Conservation (phyloP, 2,888 invertebrate species). For the Oxycera nigricornis region DNA sequence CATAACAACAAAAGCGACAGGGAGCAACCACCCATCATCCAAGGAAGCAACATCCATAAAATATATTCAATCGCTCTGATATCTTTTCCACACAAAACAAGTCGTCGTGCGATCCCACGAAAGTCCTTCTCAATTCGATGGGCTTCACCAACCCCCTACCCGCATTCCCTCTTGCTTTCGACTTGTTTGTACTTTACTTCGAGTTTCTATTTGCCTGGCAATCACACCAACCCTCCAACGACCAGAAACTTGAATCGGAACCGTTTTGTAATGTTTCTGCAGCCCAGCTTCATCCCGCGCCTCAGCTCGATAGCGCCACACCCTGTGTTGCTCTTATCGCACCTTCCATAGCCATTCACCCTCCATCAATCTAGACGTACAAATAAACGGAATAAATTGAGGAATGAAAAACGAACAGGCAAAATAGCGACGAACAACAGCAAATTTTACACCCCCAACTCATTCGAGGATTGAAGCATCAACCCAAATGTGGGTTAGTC, state of each 20-base stretch:
- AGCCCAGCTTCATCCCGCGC: background rate
- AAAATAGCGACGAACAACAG: slow-evolving; percentile 43
- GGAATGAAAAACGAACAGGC: slow-evolving; percentile 45
- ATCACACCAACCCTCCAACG: background rate
- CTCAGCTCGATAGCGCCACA: background rate
- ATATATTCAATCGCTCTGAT: slow-evolving; percentile 37
- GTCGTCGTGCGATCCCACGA: background rate
- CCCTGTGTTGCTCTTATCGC: background rate
- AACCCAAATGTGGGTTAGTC: slow-evolving; percentile 34
- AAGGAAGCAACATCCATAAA: slow-evolving; percentile 26
- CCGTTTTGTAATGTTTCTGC: slow-evolving; percentile 18
- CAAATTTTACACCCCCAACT: slow-evolving; percentile 33
- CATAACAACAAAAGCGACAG: too few relatives aligned
- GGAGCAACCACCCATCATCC: slow-evolving; percentile 3
- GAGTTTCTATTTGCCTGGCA: background rate
- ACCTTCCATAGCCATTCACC: slow-evolving; percentile 30
- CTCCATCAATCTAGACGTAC: slow-evolving; percentile 37
- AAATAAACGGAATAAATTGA: slow-evolving; percentile 46
- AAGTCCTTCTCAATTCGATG: background rate
- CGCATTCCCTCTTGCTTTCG: background rate
- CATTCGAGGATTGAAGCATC: slow-evolving; percentile 33
- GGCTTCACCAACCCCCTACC: background rate
- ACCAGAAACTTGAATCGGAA: slow-evolving; percentile 5
- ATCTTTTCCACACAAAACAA: background rate
- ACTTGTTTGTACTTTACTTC: background rate